Evolutionary conservation across 2,113 vertebrate species (phyloP).

Genomic region (Paraplagusia blochii): DNA sequence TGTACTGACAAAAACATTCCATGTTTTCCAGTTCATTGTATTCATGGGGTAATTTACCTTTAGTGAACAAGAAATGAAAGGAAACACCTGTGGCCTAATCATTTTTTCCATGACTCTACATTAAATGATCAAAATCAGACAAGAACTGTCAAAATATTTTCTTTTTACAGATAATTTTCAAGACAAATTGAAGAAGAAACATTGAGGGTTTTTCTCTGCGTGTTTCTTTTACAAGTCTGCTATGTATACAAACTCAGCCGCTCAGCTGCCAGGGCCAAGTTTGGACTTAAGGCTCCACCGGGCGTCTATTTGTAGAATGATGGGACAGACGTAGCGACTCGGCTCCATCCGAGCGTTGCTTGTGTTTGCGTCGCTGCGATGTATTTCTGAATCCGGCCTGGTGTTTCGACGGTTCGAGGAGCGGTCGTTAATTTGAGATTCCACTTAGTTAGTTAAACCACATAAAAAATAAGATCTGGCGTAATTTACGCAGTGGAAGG

Average conservation of each 20-base stretch:
- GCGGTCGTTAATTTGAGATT: conserved; percentile 51
- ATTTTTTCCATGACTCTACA: no score
- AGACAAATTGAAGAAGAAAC: no score
- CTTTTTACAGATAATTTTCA: no score
- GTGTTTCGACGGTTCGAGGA: conserved; percentile 46
- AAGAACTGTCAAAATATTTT: no score
- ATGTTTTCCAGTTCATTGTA: no score
- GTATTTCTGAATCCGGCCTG: conserved; percentile 24
- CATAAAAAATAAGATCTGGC: conserved; percentile 19
- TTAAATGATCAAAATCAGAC: no score
- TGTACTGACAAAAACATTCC: no score
- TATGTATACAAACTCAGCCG: conserved; percentile 39
- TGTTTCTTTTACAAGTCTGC: not conserved
- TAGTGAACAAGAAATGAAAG: no score
- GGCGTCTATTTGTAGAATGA: conserved; percentile 79
- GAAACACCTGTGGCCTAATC: no score
- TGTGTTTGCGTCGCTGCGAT: conserved; percentile 32
- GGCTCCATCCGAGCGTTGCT: not conserved
- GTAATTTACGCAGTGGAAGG: conserved; percentile 13
- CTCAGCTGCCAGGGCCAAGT: conserved; percentile 77
- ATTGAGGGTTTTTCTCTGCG: no score
- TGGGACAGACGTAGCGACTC: conserved; percentile 50
- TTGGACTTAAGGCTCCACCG: conserved; percentile 71
- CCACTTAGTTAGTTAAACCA: conserved; percentile 30
- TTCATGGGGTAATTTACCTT: no score